These are phyloP conservation scores for Tauraco erythrolophus DNA, from an alignment of 2,113 vertebrate species.

Conservation along the genomic window DNA sequence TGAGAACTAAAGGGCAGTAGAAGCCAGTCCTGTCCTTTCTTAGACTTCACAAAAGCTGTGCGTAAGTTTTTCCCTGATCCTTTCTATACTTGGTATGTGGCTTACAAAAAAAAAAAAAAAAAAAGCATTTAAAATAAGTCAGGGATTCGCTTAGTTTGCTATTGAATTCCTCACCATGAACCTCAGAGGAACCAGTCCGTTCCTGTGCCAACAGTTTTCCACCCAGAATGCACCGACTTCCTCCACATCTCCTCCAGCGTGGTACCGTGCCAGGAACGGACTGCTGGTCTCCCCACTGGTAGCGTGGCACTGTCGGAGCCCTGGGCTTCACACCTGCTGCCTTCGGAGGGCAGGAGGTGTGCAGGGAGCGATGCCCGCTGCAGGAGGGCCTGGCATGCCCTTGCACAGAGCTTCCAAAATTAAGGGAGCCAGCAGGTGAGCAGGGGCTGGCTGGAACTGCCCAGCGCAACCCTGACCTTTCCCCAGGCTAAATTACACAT, in stretches of 20 bases:
- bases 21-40: not conserved
- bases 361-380: accelerated
- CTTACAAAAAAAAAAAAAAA: no score
- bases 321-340: not conserved
- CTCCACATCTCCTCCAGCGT: accelerated
- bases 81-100: not conserved
- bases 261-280: accelerated
- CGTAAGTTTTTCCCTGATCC: accelerated
- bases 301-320: accelerated
- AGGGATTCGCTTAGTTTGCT: not conserved
- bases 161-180: accelerated
- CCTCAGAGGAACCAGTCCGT: no score
- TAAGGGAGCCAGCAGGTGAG: not conserved
- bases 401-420: not conserved
- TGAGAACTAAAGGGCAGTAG: no score
- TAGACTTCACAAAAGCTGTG: not conserved
- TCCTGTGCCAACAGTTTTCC: not conserved
- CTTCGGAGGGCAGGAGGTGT: not conserved
- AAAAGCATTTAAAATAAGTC: not conserved
- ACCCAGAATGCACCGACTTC: not conserved
- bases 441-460: not conserved
- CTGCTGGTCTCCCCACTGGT: accelerated
- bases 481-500: not conserved
- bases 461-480: not conserved
- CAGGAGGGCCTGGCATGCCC: accelerated